These are phyloP conservation scores for Onychorhynchus coronatus DNA, from an alignment of 2,113 vertebrate genomes.

Conservation along the genomic window DNA sequence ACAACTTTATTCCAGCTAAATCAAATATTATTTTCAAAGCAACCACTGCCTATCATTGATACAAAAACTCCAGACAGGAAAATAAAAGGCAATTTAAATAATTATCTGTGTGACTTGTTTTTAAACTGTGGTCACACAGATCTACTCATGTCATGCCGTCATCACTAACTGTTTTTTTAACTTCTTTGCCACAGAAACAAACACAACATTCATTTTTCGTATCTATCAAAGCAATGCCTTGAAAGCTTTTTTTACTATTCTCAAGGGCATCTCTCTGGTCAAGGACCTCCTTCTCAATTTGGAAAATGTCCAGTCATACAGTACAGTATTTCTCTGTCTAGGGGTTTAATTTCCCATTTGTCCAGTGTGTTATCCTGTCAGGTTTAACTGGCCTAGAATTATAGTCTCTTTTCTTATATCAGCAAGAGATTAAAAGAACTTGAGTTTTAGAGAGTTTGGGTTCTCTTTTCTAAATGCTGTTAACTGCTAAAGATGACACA, in stretches of 20 bases:
- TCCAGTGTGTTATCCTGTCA: background rate
- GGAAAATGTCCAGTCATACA: background rate
- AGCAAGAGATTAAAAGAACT: background rate
- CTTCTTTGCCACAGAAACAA: background rate
- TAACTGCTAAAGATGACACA: constrained; percentile 20
- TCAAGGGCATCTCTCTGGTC: background rate
- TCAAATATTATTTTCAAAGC: background rate
- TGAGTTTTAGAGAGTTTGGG: background rate
- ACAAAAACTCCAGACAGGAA: background rate
- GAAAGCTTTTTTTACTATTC: background rate
- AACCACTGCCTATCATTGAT: background rate
- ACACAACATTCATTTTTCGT: background rate
- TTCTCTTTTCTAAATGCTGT: background rate
- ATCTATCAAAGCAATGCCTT: background rate
- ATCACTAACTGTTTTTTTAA: background rate
- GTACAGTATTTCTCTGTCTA: background rate
- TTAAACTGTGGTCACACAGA: background rate
- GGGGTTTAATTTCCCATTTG: background rate
- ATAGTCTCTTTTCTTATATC: background rate
- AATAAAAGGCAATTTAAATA: background rate
- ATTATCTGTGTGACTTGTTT: constrained; percentile 11
- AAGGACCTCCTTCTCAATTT: background rate
- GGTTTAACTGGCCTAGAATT: background rate
- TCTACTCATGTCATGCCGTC: background rate
- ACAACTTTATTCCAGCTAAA: background rate